Conservation (phyloP, 2,797 vertebrate species). For the Sebastes oblongus region DNA sequence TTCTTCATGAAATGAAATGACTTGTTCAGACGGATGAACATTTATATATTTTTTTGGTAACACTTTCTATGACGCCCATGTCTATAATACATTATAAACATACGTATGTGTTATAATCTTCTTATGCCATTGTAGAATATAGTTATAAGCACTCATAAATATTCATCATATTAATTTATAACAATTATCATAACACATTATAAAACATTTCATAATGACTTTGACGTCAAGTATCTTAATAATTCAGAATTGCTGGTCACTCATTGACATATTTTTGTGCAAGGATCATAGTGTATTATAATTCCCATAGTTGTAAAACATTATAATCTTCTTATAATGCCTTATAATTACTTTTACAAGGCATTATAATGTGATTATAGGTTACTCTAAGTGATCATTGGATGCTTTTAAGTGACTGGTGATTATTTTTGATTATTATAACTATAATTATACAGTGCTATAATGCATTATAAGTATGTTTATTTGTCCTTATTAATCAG, state of each 20-base stretch:
- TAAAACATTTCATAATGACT: too few relatives aligned
- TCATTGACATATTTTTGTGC: neutral
- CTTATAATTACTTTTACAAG: neutral
- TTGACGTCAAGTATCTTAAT: too few relatives aligned
- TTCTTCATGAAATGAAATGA: neutral
- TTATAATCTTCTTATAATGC: neutral
- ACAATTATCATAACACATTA: too few relatives aligned
- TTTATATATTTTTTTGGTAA: neutral
- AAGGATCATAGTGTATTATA: neutral
- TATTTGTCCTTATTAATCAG: neutral
- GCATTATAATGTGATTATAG: neutral
- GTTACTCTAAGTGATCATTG: neutral
- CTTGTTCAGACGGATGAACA: neutral
- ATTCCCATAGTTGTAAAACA: neutral
- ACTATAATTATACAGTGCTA: neutral
- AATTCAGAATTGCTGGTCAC: too few relatives aligned
- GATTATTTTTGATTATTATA: neutral
- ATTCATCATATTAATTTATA: too few relatives aligned
- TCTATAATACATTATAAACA: too few relatives aligned
- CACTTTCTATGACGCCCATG: too few relatives aligned
- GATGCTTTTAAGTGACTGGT: too few relatives aligned
- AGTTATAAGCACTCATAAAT: neutral
- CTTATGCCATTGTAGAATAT: too few relatives aligned
- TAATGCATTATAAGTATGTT: neutral
- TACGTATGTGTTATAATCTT: too few relatives aligned